phyloP scores from a whole-genome alignment of 2,888 invertebrate species.

The Copidosoma aretas region DNA sequence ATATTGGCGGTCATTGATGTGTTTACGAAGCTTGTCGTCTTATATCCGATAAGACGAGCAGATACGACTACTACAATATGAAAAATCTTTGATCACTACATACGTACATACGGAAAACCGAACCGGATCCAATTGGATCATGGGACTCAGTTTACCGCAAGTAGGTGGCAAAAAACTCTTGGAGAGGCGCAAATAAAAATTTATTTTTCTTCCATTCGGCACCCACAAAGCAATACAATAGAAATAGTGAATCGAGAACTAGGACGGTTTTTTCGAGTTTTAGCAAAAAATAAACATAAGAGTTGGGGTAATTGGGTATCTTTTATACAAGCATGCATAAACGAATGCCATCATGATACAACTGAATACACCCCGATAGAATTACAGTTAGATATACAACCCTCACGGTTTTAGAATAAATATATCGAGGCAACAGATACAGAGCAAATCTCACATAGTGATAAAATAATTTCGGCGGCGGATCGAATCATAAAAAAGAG shows the following conservation, averaged over 20 bases:
- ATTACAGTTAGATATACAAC: neutral
- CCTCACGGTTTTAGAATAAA: slow-evolving; percentile 5
- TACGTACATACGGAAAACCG: slow-evolving; percentile 20
- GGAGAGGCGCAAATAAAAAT: neutral
- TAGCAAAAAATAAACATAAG: neutral
- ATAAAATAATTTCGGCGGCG: neutral
- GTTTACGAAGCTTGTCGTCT: slow-evolving; percentile 24
- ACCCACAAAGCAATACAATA: neutral
- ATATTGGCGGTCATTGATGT: slow-evolving; percentile 34
- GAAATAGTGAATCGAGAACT: slow-evolving; percentile 1
- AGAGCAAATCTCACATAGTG: neutral
- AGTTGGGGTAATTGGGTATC: neutral
- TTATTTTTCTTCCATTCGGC: neutral
- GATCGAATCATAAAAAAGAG: neutral
- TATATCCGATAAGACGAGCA: slow-evolving; percentile 36
- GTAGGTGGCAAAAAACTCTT: neutral
- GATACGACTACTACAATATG: slow-evolving; percentile 19
- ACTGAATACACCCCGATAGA: slow-evolving; percentile 4
- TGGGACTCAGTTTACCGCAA: slow-evolving; percentile 18
- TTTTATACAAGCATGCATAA: neutral
- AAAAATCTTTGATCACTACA: slow-evolving; percentile 27
- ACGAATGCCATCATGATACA: slow-evolving; percentile 1
- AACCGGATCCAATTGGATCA: slow-evolving; percentile 12
- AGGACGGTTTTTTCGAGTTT: neutral
- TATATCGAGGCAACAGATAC: neutral